Evolutionary conservation across 1,140 invertebrate species (phyloP), one percentile per base, ranked within the genome.

Genomic region (Apis cerana): DNA sequence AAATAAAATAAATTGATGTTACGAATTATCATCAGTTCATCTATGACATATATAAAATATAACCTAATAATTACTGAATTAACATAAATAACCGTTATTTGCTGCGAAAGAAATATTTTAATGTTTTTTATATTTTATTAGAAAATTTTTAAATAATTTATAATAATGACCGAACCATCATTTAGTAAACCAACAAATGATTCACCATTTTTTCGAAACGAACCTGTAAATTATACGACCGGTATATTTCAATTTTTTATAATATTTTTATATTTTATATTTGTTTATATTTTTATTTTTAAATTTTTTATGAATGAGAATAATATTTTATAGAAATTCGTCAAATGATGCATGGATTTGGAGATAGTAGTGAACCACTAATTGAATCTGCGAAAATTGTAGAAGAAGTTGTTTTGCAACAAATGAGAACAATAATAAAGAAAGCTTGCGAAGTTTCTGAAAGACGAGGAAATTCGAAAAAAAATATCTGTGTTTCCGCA

Each of bases 301-400:
- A 83, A 23, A 90, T 23, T 21, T 33, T 58, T 58, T 12, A 68
- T 21, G 1, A 62, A 59, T 70, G 9, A 19, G 21, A 58, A 12
- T 17, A 21, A 17, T 17, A 7, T 69, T 83, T 83, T 90, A n/a
- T 43, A 93, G 95, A 96, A 89, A 95, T 96, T 69, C 94, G 95
- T 80, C 93, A 94, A 83, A 96, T 96, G 95, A 95, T 96, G 96
- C 95, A 95, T 93, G 96, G 96, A 1, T 95, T 96, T 91, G 96
- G 96, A 7, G 96, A 96, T 84, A 95, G 94, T 76, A 90, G 93
- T 11, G 94, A 94, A 59, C 95, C 96, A 0, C 83, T 96, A 11
- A 80, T 94, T 1, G 95, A 96, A 86, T 95, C 95, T 12, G 96
- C 95, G 5, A 93, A 94, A 70, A 91, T 96, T 50, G 95, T 96